Percentiles rank a stretch among this genome's conserved stretches.
phyloP scores from a whole-genome alignment of 2,797 vertebrate genomes.

The Hirundo rustica region DNA sequence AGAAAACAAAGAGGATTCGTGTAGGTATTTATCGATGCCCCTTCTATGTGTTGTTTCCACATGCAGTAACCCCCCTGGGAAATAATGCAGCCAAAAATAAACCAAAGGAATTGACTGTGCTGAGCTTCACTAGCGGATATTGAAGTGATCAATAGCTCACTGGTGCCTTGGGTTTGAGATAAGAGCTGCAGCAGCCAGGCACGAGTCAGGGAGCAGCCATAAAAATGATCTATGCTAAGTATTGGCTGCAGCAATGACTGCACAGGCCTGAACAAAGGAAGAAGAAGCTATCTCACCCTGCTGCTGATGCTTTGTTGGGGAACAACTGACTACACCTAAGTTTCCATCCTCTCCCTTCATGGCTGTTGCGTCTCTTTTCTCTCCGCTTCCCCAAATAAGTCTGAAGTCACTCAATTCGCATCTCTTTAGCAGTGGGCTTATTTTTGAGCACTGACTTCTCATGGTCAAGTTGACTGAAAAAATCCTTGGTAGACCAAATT shows the following conservation, averaged over 20 bases:
- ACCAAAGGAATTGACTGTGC: slow-evolving; percentile 10
- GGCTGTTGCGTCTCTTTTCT: not conserved
- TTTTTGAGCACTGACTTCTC: slow-evolving; percentile 45
- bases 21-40: not conserved
- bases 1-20: not conserved
- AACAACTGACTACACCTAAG: not conserved
- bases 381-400: slow-evolving; percentile 33
- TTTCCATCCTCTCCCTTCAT: not conserved
- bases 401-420: not conserved
- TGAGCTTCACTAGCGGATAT: not conserved
- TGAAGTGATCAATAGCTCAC: not conserved
- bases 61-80: not conserved
- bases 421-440: slow-evolving; percentile 28
- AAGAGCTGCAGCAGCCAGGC: slow-evolving; percentile 6
- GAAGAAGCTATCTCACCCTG: not conserved
- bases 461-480: not conserved
- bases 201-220: not conserved
- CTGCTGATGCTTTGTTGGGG: not conserved
- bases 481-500: not conserved
- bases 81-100: slow-evolving; percentile 29
- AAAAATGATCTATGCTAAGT: not conserved
- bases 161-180: slow-evolving; percentile 8
- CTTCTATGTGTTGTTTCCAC: not conserved
- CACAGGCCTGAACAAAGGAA: not conserved
- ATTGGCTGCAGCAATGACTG: not conserved